Evolutionary conservation across 2,113 vertebrate genomes (phyloP), one percentile per base, ranked within the genome.

Genomic region (Lepisosteus osseus): DNA sequence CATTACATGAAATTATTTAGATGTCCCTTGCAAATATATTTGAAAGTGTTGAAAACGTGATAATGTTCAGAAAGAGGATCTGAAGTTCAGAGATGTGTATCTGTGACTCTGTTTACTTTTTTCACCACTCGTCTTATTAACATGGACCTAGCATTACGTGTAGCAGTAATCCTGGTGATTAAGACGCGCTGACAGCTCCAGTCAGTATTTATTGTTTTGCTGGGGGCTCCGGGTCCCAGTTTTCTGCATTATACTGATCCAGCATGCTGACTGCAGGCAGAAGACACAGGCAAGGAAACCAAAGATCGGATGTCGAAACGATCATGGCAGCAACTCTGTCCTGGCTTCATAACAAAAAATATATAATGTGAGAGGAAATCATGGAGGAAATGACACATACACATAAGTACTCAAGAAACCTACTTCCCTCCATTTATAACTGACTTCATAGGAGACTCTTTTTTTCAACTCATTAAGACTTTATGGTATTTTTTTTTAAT

Each of bases 131-230:
- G 79, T 86, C 92, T 92, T 94, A 96, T 95, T 92, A 94, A 86
- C 80, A 83, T 82, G 85, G 79, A 84, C 90, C 88, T 92, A 86
- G 85, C 83, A 83, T 95, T 94, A 91, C 91, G 83, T 76, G 85
- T 85, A 83, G 79, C 86, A 85, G 89, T 96, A 95, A 93, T 95
- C 92, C 92, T 77, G 56, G 88, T 94, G 93, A 94, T 97, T 93
- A 95, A 92, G 88, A 89, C 76, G 84, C 87, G 89, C 91, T 95
- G 93, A 96, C 93, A 95, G 91, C 80, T 87, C 86, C 64, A 86
- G 88, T 88, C 90, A 72, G 87, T 90, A 89, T 94, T 92, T 91
- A 90, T 91, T 87, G 71, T 93, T 86, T 86, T 79, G 80, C 62
- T 82, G 87, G 82, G 82, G 89, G 79, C 90, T 83, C 77, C 82